Evolutionary conservation across 2,888 invertebrate species (phyloP).

Genomic region (Acronicta leporina): DNA sequence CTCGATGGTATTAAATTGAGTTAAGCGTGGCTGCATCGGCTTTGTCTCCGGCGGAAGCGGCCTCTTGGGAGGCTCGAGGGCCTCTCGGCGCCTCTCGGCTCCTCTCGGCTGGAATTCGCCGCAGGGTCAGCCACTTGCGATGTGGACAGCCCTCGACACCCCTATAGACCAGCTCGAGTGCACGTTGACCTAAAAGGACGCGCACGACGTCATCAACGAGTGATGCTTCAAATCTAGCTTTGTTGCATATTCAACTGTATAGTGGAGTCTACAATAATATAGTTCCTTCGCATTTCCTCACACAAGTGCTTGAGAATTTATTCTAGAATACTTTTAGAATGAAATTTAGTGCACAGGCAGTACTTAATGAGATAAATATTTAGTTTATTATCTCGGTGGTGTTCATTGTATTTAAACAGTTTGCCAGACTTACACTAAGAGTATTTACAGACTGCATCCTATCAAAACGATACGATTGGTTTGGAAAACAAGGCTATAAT

Average conservation of each 20-base stretch:
- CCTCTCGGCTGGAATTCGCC: constrained; percentile 47
- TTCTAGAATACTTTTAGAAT: not conserved
- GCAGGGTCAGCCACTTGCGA: constrained; percentile 62
- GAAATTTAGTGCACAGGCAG: not conserved
- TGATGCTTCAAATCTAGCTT: constrained; percentile 46
- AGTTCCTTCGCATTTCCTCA: not conserved
- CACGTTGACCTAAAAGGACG: constrained; percentile 71
- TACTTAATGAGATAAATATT: constrained; percentile 23
- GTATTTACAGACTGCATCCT: not conserved
- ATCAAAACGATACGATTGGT: too few species aligned
- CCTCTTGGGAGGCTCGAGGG: constrained; percentile 57
- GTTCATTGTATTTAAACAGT: constrained; percentile 6
- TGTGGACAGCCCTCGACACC: constrained; percentile 59
- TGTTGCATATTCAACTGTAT: constrained; percentile 33
- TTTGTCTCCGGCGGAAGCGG: constrained; percentile 52
- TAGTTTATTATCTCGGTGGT: constrained; percentile 11
- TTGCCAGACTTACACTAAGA: not conserved
- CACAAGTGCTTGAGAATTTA: not conserved
- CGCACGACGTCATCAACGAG: constrained; percentile 64
- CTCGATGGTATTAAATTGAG: constrained; percentile 52
- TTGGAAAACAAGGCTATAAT: not conserved
- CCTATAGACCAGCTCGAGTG: constrained; percentile 64
- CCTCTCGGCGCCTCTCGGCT: constrained; percentile 36
- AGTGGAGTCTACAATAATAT: constrained; percentile 3
- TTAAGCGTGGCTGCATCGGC: constrained; percentile 59